Base-by-base conservation (phyloP, 1,140 invertebrate species). In the Hyles vespertilio region DNA sequence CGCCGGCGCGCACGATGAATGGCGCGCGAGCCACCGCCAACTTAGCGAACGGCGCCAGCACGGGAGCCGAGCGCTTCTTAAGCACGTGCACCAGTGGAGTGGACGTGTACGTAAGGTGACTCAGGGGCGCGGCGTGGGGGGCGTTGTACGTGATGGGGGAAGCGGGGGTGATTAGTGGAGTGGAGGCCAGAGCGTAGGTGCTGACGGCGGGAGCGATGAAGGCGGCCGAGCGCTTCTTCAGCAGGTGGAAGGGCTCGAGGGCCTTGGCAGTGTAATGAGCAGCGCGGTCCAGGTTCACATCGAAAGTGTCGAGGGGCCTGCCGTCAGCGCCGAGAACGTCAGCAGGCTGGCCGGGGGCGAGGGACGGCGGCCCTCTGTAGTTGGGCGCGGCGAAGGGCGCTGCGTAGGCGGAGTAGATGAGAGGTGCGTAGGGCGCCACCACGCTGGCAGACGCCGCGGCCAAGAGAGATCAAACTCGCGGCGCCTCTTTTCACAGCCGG, bases 251-350 rank as follows among this genome's bases (percentile, higher is more conserved):
- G 12, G 77, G 72, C 49, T 51, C 63, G 1, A 81, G 61, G 43
- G 79, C 72, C 60, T 82, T 80, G 12, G 79, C 77, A 6, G 76
- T 68, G 48, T 67, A 56, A 64, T 88, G 83, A 56, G 85, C 80
- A n/a, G 85, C 77, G 56, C 87, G 83, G 68, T 89, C 89, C 65
- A 87, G 67, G 68, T 89, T 87, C 3, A 90, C 89, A 36, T 86
- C 86, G 61, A 84, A 65, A 59, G 87, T 84, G 63, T 85, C 86
- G 11, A 86, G 63, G 4, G 81, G 83, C 58, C 74, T 72, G 69
- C 84, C 81, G 54, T 82, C 77, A 40, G 79, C 64, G 8, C 56
- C 76, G 22, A 81, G 59, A 60, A 80, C 74, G 65, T 73, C 75
- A 57, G 81, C 83, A 63, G 83, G 79, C 75, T 87, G 74, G 56